Base-by-base conservation (phyloP, 2,797 vertebrate genomes). In the Bryconaethiops microstoma region DNA sequence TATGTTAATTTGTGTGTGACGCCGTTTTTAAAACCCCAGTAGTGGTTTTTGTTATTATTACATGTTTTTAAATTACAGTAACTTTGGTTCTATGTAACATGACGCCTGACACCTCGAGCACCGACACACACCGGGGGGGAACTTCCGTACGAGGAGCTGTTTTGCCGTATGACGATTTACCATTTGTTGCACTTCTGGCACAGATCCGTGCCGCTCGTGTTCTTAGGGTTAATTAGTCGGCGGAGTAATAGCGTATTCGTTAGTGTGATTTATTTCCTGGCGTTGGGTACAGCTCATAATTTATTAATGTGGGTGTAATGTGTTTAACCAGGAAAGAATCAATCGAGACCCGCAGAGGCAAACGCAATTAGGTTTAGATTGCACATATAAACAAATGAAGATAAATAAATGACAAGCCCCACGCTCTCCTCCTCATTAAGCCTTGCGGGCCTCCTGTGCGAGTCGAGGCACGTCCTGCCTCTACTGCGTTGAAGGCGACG, bases 241-340 rank as follows among this genome's bases (percentile, higher is more conserved):
- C 25, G 64, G 83, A 82, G 84, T 87, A 86, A 86, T 83, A 82
- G 83, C 70, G 29, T 80, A 85, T 87, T 86, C 74, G 78, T 82
- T 81, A 80, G 70, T 59, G 35, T 86, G 69, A 89, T 88, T 87
- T 78, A 88, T 85, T 81, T 86, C 67, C 75, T 69, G 63, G 68
- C 78, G 64, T 79, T 42, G 54, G 55, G 71, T 19, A 69, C 76
- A 16, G 73, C 78, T 83, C 79, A 76, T 86, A 85, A 86, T 86
- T 88, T 86, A 86, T 86, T 85, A 84, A 88, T 81, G 76, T 70
- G 62, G 83, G 75, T 79, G 73, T 86, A 86, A 88, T 84, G 74
- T 79, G 75, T 86, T 86, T 86, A 87, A 88, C 82, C 85, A 78
- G 74, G 77, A 83, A 80, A 78, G 81, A 77, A 86, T 86, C 80